These are phyloP conservation scores for Crotalus tigris DNA, from an alignment of 2,113 vertebrate genomes.

Conservation along the genomic window DNA sequence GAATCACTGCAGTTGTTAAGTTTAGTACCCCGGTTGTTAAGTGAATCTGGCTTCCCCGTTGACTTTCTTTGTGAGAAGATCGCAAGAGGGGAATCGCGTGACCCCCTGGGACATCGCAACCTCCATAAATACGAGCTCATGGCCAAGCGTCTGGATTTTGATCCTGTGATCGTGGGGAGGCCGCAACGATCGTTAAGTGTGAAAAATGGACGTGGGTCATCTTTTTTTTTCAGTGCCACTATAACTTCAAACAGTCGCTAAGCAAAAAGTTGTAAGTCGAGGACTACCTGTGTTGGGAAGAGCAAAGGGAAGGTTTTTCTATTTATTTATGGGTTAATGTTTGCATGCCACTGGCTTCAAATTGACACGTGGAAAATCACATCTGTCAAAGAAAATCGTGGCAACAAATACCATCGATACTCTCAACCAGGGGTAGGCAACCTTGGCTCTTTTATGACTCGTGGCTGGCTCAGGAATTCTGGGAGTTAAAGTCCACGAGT, in stretches of 20 bases:
- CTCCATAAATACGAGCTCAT: neutral
- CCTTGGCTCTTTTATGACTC: no score
- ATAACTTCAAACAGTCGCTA: rapidly evolving
- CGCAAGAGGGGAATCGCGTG: neutral
- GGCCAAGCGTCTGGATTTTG: neutral
- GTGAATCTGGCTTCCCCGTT: neutral
- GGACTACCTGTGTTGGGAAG: neutral
- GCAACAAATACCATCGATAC: neutral
- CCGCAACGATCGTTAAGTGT: neutral
- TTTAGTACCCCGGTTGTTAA: neutral
- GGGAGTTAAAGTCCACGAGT: no score
- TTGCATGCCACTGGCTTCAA: neutral
- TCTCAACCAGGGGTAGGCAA: no score
- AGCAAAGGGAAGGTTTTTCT: neutral
- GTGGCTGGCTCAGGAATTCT: no score
- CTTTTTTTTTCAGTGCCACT: neutral
- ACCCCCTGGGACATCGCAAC: no score
- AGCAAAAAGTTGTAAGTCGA: neutral
- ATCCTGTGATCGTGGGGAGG: neutral
- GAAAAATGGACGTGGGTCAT: neutral
- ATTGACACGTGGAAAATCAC: neutral
- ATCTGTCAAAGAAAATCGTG: neutral
- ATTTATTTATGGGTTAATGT: neutral
- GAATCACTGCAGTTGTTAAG: neutral
- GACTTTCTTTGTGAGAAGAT: neutral